Evolutionary conservation across 2,797 vertebrate species (phyloP).

Genomic region (Amazonetta brasiliensis): DNA sequence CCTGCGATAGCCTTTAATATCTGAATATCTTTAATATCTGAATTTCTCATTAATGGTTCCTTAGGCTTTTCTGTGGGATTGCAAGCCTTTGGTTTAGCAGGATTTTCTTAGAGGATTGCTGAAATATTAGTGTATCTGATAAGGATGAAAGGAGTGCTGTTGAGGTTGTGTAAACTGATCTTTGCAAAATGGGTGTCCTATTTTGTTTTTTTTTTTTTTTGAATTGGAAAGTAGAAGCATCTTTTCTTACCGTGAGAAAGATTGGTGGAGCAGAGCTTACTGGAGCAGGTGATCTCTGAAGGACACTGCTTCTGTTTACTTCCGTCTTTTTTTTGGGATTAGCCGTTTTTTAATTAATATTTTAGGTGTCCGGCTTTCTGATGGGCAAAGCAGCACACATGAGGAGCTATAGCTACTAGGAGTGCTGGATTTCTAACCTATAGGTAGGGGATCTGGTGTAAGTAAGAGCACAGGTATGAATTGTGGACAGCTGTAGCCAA

Average conservation of each 20-base stretch:
- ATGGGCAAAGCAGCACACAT: not conserved
- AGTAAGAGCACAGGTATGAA: not conserved
- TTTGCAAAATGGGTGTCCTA: not conserved
- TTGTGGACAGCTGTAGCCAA: not conserved
- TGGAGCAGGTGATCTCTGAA: not conserved
- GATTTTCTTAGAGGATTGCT: not conserved
- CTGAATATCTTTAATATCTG: not conserved
- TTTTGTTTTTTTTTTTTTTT: not conserved
- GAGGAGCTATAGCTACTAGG: not conserved
- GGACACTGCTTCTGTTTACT: not conserved
- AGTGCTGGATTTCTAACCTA: fast-evolving
- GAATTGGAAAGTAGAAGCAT: not conserved
- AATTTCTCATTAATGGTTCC: not conserved
- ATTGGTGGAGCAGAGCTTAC: not conserved
- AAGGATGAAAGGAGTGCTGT: not conserved
- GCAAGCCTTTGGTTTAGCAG: not conserved
- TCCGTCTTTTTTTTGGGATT: not conserved
- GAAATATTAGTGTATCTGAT: not conserved
- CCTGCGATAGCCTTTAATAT: not conserved
- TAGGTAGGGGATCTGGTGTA: not conserved
- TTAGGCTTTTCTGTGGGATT: not conserved
- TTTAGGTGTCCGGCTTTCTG: not conserved
- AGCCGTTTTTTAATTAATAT: not conserved
- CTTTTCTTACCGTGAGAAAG: not conserved
- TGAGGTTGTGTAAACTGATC: not conserved